A percentile compares a stretch with the other conserved stretches of the same genome.
Evolutionary conservation across 1,140 invertebrate species (phyloP).

Genomic region (Drosophila takahashii): DNA sequence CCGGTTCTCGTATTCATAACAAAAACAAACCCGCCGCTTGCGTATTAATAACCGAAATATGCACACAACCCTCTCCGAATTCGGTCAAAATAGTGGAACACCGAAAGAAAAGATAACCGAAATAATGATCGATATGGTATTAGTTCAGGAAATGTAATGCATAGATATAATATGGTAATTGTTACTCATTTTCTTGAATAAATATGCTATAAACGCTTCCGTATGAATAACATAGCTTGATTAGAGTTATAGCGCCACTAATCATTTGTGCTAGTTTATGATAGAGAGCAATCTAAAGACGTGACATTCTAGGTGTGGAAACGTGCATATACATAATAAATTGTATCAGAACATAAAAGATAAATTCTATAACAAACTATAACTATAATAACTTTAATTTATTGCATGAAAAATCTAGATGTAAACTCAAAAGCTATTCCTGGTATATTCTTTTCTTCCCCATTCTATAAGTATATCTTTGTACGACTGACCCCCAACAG

Average conservation of each 20-base stretch:
- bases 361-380: background rate
- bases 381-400: no score
- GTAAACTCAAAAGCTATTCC: no score
- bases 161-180: background rate
- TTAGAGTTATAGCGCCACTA: background rate
- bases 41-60: constrained; percentile 26
- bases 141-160: background rate
- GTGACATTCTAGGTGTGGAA: constrained; percentile 1
- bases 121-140: background rate
- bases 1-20: constrained; percentile 53
- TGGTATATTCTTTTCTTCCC: no score
- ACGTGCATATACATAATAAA: background rate
- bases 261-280: constrained; percentile 7
- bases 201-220: background rate
- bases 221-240: background rate
- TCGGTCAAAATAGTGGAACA: background rate
- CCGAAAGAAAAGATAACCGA: background rate
- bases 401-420: no score
- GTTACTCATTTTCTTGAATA: background rate
- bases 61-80: background rate
- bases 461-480: no score
- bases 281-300: constrained; percentile 10
- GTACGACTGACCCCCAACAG: constrained; percentile 24
- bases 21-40: constrained; percentile 47
- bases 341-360: background rate